Evolutionary conservation across 1,140 invertebrate species (phyloP).

Genomic region (Drosophila ficusphila): DNA sequence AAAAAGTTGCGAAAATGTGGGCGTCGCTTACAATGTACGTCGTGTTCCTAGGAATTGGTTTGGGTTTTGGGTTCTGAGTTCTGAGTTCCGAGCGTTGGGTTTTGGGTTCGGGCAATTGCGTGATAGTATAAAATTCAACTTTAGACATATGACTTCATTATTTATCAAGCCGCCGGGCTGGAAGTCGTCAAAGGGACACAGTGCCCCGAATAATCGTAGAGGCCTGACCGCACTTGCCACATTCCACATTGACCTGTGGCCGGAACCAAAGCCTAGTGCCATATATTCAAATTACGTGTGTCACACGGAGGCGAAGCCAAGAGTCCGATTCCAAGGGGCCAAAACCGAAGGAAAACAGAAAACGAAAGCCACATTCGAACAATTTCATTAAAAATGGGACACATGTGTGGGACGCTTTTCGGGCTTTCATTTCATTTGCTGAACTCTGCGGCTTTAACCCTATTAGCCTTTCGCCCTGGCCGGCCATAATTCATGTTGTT

Average conservation of each 20-base stretch:
- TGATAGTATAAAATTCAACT: conserved; percentile 77
- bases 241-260: conserved; percentile 36
- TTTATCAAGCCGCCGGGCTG: conserved; percentile 68
- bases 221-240: conserved; percentile 23
- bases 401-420: conserved; percentile 42
- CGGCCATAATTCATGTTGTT: conserved; percentile 74
- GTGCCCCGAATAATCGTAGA: conserved; percentile 43
- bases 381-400: conserved; percentile 66
- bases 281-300: conserved; percentile 75
- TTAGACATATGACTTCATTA: conserved; percentile 81
- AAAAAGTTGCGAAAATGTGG: conserved; percentile 74
- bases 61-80: not conserved
- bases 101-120: conserved; percentile 56
- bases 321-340: conserved; percentile 23
- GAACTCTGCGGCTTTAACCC: conserved; percentile 72
- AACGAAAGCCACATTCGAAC: conserved; percentile 63
- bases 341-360: not conserved
- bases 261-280: conserved; percentile 45
- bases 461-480: conserved; percentile 61
- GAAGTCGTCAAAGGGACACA: conserved; percentile 58
- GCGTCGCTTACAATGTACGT: conserved; percentile 53
- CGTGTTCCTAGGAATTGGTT: conserved; percentile 19
- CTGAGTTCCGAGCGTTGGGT: conserved; percentile 2
- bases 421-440: conserved; percentile 55
- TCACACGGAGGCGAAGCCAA: conserved; percentile 15